Percentiles rank a stretch among this genome's conserved stretches.
Conservation (phyloP, 1,140 invertebrate genomes). For the Holotrichia oblita region DNA sequence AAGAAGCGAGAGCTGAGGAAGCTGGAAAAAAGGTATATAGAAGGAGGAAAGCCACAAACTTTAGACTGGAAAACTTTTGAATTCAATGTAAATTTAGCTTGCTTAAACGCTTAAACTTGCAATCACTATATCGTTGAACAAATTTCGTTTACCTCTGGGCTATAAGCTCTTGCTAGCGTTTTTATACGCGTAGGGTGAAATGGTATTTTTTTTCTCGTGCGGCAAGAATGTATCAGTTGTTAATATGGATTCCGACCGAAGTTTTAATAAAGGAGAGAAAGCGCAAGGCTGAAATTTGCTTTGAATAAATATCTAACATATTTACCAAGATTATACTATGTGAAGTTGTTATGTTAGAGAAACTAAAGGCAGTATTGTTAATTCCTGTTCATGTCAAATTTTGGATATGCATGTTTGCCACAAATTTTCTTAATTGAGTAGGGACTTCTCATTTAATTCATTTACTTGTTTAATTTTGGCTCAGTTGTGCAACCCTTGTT, state of each 20-base stretch:
- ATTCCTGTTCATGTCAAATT: no score
- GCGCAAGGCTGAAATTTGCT: neutral
- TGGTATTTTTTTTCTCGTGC: neutral
- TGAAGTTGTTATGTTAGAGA: no score
- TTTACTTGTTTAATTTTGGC: no score
- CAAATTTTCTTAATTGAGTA: no score
- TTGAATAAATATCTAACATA: conserved; percentile 14
- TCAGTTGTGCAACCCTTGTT: no score
- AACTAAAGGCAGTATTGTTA: no score
- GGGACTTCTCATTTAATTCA: no score
- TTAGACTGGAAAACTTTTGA: conserved; percentile 32
- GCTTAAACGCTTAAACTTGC: conserved; percentile 39
- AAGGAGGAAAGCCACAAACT: conserved; percentile 22
- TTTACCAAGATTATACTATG: no score
- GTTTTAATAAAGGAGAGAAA: conserved; percentile 15
- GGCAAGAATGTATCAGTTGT: conserved; percentile 11
- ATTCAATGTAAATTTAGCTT: conserved; percentile 39
- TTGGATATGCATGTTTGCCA: no score
- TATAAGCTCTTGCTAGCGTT: conserved; percentile 12
- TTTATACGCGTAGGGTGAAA: neutral
- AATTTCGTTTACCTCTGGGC: conserved; percentile 18
- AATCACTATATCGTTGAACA: conserved; percentile 39
- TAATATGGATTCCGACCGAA: conserved; percentile 7
- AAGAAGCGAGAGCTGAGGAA: conserved; percentile 2
- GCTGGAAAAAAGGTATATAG: neutral